Percentiles rank a stretch among this genome's conserved stretches.
Evolutionary conservation across 2,113 vertebrate genomes (phyloP).

Genomic region (Natator depressus): DNA sequence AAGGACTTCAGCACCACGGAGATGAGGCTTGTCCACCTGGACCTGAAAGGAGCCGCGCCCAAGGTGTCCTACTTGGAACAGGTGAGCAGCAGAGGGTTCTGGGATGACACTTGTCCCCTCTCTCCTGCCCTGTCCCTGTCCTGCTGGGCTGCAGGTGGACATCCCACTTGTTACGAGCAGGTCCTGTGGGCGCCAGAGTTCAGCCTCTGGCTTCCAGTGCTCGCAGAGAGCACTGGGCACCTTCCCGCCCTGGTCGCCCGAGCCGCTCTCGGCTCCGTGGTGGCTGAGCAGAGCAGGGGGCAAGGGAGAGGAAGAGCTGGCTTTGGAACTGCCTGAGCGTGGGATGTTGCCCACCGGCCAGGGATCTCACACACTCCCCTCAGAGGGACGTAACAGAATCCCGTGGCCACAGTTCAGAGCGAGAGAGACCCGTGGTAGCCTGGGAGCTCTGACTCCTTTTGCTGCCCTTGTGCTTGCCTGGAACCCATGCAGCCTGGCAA

Average conservation of each 20-base stretch:
- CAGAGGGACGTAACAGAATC: not conserved
- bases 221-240: not conserved
- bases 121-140: not conserved
- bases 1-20: conserved; percentile 26
- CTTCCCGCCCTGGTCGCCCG: not conserved
- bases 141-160: not conserved
- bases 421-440: not conserved
- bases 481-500: fast-evolving
- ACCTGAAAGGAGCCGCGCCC: conserved; percentile 85
- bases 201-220: not conserved
- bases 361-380: too few species aligned
- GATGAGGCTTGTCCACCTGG: conserved; percentile 81
- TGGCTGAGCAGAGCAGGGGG: not conserved
- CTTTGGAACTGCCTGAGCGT: not conserved
- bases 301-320: not conserved
- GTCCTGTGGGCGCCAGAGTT: too few species aligned
- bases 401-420: not conserved
- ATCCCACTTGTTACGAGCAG: not conserved
- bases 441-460: not conserved
- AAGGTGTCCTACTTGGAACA: conserved; percentile 81
- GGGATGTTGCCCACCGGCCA: not conserved
- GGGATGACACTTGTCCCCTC: too few species aligned
- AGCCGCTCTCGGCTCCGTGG: not conserved
- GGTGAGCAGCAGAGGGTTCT: conserved; percentile 60
- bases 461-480: not conserved